These are phyloP conservation scores for Diorhabda elongata DNA, from an alignment of 1,140 invertebrate genomes.

Conservation along the genomic window DNA sequence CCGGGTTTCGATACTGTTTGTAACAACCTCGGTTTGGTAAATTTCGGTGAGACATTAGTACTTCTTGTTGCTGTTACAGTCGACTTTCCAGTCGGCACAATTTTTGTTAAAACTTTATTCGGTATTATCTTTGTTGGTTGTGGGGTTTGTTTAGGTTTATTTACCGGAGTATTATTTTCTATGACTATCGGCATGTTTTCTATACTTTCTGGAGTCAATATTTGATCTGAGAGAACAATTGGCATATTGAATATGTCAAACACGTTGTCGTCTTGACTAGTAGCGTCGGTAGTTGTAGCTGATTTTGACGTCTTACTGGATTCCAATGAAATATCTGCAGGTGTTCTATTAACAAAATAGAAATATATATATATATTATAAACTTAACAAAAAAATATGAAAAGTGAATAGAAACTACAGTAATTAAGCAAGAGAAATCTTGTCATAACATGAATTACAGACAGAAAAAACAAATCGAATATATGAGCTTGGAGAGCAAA, in stretches of 20 bases:
- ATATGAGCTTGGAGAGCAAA: too few species aligned
- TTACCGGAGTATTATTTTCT: conserved; percentile 6
- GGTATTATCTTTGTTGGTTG: neutral
- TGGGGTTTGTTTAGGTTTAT: neutral
- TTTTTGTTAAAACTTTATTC: neutral
- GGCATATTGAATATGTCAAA: conserved; percentile 72
- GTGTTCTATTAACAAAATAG: too few species aligned
- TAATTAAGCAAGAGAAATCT: too few species aligned
- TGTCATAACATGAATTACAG: too few species aligned
- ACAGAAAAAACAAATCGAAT: too few species aligned
- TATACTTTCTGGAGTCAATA: conserved; percentile 57
- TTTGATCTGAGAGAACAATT: conserved; percentile 64
- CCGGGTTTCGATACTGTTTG: neutral
- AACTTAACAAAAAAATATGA: too few species aligned
- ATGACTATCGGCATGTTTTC: conserved; percentile 63
- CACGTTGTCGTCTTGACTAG: conserved; percentile 53
- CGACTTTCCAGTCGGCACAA: conserved; percentile 5
- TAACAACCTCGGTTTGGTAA: conserved; percentile 3
- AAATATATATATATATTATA: too few species aligned
- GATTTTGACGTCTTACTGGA: too few species aligned
- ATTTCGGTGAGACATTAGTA: neutral
- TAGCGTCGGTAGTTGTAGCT: neutral
- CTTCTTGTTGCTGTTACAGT: neutral
- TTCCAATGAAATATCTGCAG: too few species aligned
- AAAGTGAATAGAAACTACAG: too few species aligned